Base-by-base conservation (phyloP, 2,888 invertebrate genomes). In the Drosophila paranaensis region DNA sequence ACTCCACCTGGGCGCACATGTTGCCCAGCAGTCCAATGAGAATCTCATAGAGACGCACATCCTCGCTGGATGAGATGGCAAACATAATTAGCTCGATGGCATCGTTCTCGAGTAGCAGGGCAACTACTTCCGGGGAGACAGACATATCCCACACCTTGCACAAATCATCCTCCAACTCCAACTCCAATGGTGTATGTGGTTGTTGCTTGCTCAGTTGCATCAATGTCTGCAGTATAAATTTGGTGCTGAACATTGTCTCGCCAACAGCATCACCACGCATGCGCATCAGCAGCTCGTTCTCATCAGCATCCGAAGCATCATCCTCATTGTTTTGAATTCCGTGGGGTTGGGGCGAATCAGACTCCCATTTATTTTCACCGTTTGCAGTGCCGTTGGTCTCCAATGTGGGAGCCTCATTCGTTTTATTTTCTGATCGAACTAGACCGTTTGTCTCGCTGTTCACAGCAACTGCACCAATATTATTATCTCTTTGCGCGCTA, bases 101-200 rank as follows among this genome's bases (percentile, higher is more conserved):
- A 71, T 96, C 94, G 71, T 96, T 94, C 79, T 95, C 93, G 62
- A 95, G 92, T 13, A 97, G 93, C 87, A 95, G 95, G 46, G 94
- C 88, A 11, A 96, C 96, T 0, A 97, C 96, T 88, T 96, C 97
- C 75, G 94, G 94, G 79, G 97, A 96, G 0, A 95, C 94, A 0
- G 97, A 96, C 96, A 97, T 97, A 81, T 97, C 97, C 97, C 97
- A 97, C 0, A 97, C 91, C 8, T 95, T 95, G 88, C 96, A 96
- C 42, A 97, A 93, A 85, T 97, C 95, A 30, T 94, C 94, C 93
- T 97, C 97, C 54, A 96, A 93, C 1, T 95, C 93, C 67, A 94
- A 93, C 0, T 70, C 77, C 43, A 89, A 30, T 0, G 74, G 10
- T 0, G 69, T 43, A 9, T 69, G 65, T 6, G 65, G 51, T 9